Base-by-base conservation (phyloP, 2,113 vertebrate species). In the Piaya cayana region DNA sequence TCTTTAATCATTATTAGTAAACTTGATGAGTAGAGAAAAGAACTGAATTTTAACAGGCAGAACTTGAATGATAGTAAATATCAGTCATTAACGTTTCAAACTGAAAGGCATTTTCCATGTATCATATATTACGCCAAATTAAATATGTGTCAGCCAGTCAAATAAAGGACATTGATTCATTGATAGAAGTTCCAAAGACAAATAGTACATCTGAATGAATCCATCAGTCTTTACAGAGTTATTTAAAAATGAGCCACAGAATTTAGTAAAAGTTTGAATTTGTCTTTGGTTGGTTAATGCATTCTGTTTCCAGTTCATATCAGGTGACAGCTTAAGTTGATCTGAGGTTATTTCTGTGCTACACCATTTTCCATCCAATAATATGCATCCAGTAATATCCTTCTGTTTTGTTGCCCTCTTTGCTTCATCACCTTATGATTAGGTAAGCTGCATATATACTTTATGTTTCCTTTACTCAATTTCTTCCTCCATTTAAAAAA, bases 1-100 rank as follows among this genome's bases (percentile, higher is more conserved):
- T 84, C 86, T 92, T 96, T 94, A 95, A 93, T 94, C 72, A 79
- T 84, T 96, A 93, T 95, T 96, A 96, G 92, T 92, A 96, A 97
- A 97, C 82, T 90, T 82, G 85, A 95, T 94, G 59, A 94, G 80
- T 65, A 63, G 18, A 59, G 76, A 77, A 93, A 96, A 93, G 92
- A 49, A 1, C 30, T 70, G 25, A 76, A 91, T 70, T 91, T 65
- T 36, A 92, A 74, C 45, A 87, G 58, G 80, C 62, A 96, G 81
- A 84, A 91, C 16, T 86, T 94, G 93, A 93, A 69, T 42, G 85
- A 95, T 80, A 37, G 88, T 53, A 84, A 85, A 80, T 34, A 94
- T 91, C 69, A 55, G 53, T 92, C 80, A 88, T 65, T 95, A 94
- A 79, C n/a, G 87, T 86, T 90, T 95, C 85, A 74, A 93, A 94